Percentiles rank a stretch among this genome's conserved stretches.
phyloP scores from a whole-genome alignment of 2,113 vertebrate genomes.

The Siniperca chuatsi region DNA sequence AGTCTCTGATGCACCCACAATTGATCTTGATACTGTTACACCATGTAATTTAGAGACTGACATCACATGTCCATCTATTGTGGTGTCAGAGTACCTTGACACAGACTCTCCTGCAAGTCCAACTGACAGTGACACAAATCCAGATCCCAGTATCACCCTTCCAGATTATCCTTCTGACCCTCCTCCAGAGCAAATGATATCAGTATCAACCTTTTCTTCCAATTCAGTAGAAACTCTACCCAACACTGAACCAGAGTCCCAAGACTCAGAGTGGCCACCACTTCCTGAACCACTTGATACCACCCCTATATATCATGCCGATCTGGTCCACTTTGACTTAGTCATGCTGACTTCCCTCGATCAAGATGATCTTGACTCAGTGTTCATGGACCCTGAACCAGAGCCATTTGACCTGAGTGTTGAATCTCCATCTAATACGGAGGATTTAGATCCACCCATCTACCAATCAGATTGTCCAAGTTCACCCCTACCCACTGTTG shows the following conservation, averaged over 20 bases:
- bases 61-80: slow-evolving; percentile 69
- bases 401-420: slow-evolving; percentile 71
- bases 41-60: slow-evolving; percentile 26
- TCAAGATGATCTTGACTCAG: slow-evolving; percentile 82
- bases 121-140: slow-evolving; percentile 55
- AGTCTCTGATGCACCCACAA: slow-evolving; percentile 15
- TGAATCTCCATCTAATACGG: slow-evolving; percentile 65
- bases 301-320: slow-evolving; percentile 73
- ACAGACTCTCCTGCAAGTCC: slow-evolving; percentile 62
- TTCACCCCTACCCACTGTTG: slow-evolving; percentile 41
- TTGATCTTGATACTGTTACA: slow-evolving; percentile 18
- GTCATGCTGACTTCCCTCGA: slow-evolving; percentile 83
- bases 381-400: slow-evolving; percentile 82
- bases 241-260: slow-evolving; percentile 57
- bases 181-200: slow-evolving; percentile 40
- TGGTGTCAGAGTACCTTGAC: slow-evolving; percentile 76
- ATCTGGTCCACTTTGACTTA: slow-evolving; percentile 82
- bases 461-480: slow-evolving; percentile 65
- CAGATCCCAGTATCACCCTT: slow-evolving; percentile 65
- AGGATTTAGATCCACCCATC: slow-evolving; percentile 58
- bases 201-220: slow-evolving; percentile 34
- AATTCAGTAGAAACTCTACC: slow-evolving; percentile 46
- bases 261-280: slow-evolving; percentile 80
- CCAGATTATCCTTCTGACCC: slow-evolving; percentile 50
- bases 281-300: slow-evolving; percentile 81